Evolutionary conservation across 2,797 vertebrate species (phyloP), one percentile per base, ranked within the genome.

Genomic region (Pipistrellus kuhlii): DNA sequence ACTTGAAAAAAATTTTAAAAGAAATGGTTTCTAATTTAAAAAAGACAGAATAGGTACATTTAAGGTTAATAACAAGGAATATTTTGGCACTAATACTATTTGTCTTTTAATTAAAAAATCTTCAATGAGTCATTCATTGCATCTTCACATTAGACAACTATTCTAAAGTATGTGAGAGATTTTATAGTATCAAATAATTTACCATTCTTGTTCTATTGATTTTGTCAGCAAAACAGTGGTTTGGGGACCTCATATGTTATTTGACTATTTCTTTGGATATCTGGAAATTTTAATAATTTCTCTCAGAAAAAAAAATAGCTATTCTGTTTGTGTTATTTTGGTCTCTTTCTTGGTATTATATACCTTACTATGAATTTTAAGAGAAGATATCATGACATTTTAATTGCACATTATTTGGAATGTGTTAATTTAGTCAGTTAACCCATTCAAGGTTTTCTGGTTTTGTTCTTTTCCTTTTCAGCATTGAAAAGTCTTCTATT

Each of bases 261-360:
- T 90, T 90, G 48, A 88, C 46, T 55, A 46, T 35, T 85, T 94
- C 27, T 94, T 94, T 90, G 41, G 17, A 76, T 95, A 94, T 92
- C 51, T 6, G 81, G 66, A 68, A 23, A 66, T 41, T 73, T 95
- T 88, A 44, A 90, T 91, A 73, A 78, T 82, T 86, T 92, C 5
- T 71, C 4, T 82, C 5, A 30, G 25, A 13, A 81, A 87, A 93
- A 9, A 44, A n/a, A 38, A 51, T 5, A 85, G 85, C n/a, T 91
- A 80, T 85, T 93, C 35, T 66, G 8, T 75, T 15, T 90, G 30
- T 46, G 69, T 80, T 73, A 75, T 82, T 53, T 93, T 77, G 48
- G 11, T 73, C 46, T 88, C 30, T 68, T 46, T 68, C 64, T 3
- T 68, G 81, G 27, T 82, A 80, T 91, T 94, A 66, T 87, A 94